A percentile compares a stretch with the other conserved stretches of the same genome.
These are phyloP conservation scores for Pentalonia nigronervosa DNA, from an alignment of 1,140 invertebrate species.

Conservation along the genomic window DNA sequence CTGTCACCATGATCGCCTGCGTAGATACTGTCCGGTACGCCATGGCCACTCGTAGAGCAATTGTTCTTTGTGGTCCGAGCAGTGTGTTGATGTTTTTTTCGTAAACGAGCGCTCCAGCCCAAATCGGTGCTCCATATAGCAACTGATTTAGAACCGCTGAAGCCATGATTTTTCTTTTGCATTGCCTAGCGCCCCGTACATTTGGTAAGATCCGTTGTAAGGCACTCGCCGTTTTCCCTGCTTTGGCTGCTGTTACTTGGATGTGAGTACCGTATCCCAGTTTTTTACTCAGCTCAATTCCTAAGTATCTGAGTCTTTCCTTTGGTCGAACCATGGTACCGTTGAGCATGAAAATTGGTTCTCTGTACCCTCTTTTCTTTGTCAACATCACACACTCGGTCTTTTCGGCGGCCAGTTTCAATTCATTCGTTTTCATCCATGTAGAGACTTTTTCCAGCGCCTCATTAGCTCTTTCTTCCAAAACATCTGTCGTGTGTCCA, in stretches of 20 bases:
- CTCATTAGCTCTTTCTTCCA: not conserved
- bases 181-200: constrained; percentile 64
- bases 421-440: not conserved
- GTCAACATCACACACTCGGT: not conserved
- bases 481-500: not conserved
- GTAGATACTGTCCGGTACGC: constrained; percentile 26
- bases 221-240: constrained; percentile 61
- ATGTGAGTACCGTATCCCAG: constrained; percentile 9
- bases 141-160: too few species aligned
- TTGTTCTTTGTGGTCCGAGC: not conserved
- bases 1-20: not conserved
- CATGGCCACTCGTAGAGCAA: not conserved
- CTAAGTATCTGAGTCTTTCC: not conserved
- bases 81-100: not conserved
- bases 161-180: constrained; percentile 61
- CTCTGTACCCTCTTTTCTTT: not conserved
- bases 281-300: not conserved
- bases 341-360: not conserved
- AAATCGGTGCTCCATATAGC: constrained; percentile 64
- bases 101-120: constrained; percentile 67
- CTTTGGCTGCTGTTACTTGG: not conserved
- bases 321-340: not conserved
- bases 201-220: constrained; percentile 61
- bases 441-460: not conserved
- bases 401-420: not conserved